phyloP scores from a whole-genome alignment of 2,113 vertebrate genomes.

The Ctenodactylus gundi region DNA sequence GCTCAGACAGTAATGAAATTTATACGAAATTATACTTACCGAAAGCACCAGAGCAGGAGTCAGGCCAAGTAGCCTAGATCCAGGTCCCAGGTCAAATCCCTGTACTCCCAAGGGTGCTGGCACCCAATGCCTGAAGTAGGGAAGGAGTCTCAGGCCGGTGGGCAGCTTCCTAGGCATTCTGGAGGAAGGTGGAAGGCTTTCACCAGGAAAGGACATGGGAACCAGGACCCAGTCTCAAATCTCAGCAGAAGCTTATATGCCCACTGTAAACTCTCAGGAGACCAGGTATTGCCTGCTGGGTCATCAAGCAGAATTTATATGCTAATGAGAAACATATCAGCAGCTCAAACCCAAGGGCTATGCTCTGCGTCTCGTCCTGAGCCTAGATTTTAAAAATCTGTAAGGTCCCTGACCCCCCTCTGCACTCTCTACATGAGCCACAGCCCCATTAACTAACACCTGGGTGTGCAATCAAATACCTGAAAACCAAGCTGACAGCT shows the following conservation, averaged over 20 bases:
- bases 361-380: neutral
- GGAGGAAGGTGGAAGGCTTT: neutral
- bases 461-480: neutral
- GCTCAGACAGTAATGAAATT: neutral
- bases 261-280: neutral
- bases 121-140: neutral
- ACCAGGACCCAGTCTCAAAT: neutral
- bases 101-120: neutral
- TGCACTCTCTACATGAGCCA: too few species aligned
- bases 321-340: neutral
- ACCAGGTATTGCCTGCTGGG: neutral
- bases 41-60: neutral
- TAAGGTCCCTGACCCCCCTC: neutral
- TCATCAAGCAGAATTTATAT: neutral
- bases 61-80: neutral
- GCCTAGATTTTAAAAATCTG: neutral
- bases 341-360: neutral
- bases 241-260: neutral
- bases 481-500: neutral
- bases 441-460: neutral
- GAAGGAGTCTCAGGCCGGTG: neutral
- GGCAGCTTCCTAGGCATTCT: neutral
- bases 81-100: neutral
- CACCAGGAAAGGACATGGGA: neutral
- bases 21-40: neutral